Evolutionary conservation across 92 coral and sea anemone species (phyloP), one percentile per base, ranked within the genome.

Genomic region (Muricea muricata): DNA sequence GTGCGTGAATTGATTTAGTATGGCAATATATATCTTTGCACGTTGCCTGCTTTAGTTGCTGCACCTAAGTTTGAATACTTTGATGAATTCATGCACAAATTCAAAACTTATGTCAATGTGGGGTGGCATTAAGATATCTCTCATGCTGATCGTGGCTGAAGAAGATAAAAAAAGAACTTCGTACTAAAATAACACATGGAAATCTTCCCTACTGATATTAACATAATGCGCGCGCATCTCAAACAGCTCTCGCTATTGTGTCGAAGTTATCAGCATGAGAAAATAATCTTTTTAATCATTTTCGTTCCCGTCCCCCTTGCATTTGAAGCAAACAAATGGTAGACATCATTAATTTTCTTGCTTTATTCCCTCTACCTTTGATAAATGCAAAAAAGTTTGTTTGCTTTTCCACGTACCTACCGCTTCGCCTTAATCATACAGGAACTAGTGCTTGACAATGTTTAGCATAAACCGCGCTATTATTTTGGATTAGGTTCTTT

Each of bases 211-310:
- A 63, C 21, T 63, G 70, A 52, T 52, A 17, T 9, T 9, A 15
- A 52, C 18, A 52, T 20, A 20, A 15, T 63, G 70, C 70, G 70
- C 70, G 37, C 70, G 70, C 70, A 63, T 9, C 35, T 63, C 31
- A 3, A 15, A 52, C 20, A 52, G 20, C 25, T 57, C 14, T 4
- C 31, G 21, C 10, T 21, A 3, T 54, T 3, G 20, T 3, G 25
- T 0, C 20, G 6, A 0, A 15, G 61, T 54, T 23, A 54, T 25
- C 24, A n/a, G 25, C 5, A 25, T 25, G 25, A 6, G 23, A 54
- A 54, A 54, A 54, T n/a, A 54, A 54, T 5, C 7, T 7, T 23
- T 54, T 54, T 23, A n/a, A n/a, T n/a, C n/a, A n/a, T n/a, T n/a
- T n/a, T n/a, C n/a, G n/a, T n/a, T n/a, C n/a, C n/a, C n/a, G n/a